phyloP scores from a whole-genome alignment of 2,113 vertebrate genomes.

The Oreochromis tanganicae region DNA sequence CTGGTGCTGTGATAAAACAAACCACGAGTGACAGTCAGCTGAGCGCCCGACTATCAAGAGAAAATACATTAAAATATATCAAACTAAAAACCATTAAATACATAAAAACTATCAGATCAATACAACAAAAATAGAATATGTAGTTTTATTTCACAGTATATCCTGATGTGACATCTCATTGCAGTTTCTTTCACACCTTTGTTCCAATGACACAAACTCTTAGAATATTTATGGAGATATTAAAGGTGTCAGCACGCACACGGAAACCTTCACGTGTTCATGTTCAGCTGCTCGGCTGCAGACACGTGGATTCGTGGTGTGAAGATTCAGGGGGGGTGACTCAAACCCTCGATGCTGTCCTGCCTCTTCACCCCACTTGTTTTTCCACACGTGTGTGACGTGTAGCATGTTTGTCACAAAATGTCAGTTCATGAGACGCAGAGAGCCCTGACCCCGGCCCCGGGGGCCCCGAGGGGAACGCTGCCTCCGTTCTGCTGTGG shows the following conservation, averaged over 20 bases:
- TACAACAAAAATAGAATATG: background rate
- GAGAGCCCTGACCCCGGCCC: background rate
- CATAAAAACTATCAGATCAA: accelerated
- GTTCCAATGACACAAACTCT: accelerated
- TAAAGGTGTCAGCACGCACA: background rate
- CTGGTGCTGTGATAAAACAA: background rate
- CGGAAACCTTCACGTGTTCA: background rate
- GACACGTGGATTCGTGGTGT: accelerated
- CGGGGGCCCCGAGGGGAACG: background rate
- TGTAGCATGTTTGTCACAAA: background rate
- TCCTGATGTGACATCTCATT: background rate
- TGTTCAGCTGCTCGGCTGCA: background rate
- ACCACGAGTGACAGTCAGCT: background rate
- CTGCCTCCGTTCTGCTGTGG: background rate
- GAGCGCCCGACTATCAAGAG: background rate
- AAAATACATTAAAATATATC: accelerated
- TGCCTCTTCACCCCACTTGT: background rate
- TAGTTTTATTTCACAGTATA: background rate
- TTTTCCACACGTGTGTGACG: background rate
- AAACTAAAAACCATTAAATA: background rate
- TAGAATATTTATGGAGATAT: accelerated
- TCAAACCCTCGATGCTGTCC: accelerated
- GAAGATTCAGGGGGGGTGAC: background rate
- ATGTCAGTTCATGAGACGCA: background rate
- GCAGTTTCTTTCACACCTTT: background rate